phyloP scores from a whole-genome alignment of 2,797 vertebrate species.

The Streptopelia turtur region DNA sequence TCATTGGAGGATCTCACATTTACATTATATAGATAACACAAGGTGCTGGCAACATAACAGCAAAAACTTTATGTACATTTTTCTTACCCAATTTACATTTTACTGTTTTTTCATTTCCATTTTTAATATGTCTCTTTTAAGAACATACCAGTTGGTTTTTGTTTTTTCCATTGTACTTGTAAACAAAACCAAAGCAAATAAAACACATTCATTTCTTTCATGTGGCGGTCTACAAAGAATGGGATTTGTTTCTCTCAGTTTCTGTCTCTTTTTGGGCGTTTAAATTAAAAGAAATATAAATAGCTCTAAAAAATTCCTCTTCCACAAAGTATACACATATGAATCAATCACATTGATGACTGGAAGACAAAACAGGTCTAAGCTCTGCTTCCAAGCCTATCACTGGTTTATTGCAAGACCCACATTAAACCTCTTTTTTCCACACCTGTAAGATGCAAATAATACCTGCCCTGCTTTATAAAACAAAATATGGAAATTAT shows the following conservation, averaged over 20 bases:
- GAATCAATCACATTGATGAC: constrained; percentile 34
- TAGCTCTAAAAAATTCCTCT: constrained; percentile 4
- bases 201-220: not conserved
- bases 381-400: not conserved
- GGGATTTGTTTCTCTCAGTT: not conserved
- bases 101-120: not conserved
- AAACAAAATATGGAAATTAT: not conserved
- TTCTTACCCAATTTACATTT: not conserved
- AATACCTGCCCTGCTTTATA: not conserved
- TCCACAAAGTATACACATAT: not conserved
- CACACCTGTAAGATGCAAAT: not conserved
- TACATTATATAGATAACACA: not conserved
- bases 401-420: not conserved
- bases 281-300: constrained; percentile 37
- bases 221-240: not conserved
- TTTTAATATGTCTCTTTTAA: not conserved
- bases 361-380: constrained; percentile 35
- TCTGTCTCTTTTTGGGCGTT: not conserved
- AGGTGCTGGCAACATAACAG: not conserved
- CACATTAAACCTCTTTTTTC: not conserved
- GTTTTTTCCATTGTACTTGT: not conserved
- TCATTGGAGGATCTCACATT: not conserved
- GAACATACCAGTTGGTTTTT: not conserved
- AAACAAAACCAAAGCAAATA: constrained; percentile 26
- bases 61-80: not conserved